Evolutionary conservation across 1,140 invertebrate species (phyloP), one percentile per base, ranked within the genome.

Genomic region (Himalopsyche phryganea): DNA sequence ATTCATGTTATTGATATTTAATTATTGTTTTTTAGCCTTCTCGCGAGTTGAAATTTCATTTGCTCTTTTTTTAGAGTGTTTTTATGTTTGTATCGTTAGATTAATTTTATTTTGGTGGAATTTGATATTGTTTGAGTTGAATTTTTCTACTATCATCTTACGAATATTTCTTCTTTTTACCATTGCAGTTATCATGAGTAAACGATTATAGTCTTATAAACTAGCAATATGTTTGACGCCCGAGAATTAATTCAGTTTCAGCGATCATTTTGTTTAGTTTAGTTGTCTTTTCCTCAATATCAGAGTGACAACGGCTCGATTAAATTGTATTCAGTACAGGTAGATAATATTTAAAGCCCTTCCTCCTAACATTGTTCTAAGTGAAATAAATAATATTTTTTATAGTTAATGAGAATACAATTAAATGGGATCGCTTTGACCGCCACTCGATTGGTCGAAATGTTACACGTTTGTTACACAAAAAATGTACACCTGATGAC

Each of bases 401-500:
- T 45, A 45, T 45, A 45, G 42, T 10, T 28, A 28, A 28, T 28
- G 23, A 28, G 23, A 9, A 28, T 28, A 28, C 23, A 28, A 28
- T 28, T 28, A 28, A 28, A 28, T 9, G 42, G 18, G 18, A 17
- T 45, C 14, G 42, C 42, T 17, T 28, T 28, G 23, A 9, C 23
- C 23, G 23, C 9, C 23, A 9, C 23, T 9, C 23, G 3, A 28
- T 5, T 9, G 23, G 23, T 28, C 23, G 9, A 28, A 52, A 52
- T 42, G 40, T n/a, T n/a, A n/a, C n/a, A n/a, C n/a, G n/a, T 50
- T 56, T 56, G 46, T 48, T 49, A 56, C 53, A 49, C 46, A 48
- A 17, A 15, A 15, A 40, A 56, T 50, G 46, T 54, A 63, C 46
- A 54, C 55, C 60, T 54, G 52, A 46, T 28, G 48, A 28, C 23